A percentile compares a stretch with the other conserved stretches of the same genome.
Conservation (phyloP, 2,888 invertebrate genomes). For the Drosophila paucipuncta region DNA sequence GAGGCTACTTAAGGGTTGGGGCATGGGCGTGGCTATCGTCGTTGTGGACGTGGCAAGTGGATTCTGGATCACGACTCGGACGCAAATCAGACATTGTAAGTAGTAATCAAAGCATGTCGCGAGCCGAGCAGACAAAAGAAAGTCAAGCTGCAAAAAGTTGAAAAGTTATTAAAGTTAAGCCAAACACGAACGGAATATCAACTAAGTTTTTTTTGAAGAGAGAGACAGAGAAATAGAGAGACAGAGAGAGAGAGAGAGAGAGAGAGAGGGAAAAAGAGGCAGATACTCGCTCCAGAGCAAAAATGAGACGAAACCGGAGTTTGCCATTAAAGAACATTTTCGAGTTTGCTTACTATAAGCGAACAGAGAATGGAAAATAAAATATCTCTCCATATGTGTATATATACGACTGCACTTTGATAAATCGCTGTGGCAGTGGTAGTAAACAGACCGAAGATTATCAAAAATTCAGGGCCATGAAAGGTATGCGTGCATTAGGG, state of each 20-base stretch:
- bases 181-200: slow-evolving; percentile 75
- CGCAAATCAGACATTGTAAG: slow-evolving; percentile 56
- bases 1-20: background rate
- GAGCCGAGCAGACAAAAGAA: slow-evolving; percentile 63
- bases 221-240: background rate
- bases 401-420: slow-evolving; percentile 20
- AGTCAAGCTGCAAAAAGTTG: slow-evolving; percentile 65
- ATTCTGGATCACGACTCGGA: slow-evolving; percentile 14
- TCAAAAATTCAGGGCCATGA: slow-evolving; percentile 22
- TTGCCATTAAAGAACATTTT: slow-evolving; percentile 47
- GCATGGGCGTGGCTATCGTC: background rate
- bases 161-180: slow-evolving; percentile 80
- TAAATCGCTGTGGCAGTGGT: slow-evolving; percentile 15
- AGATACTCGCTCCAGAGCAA: background rate
- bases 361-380: background rate
- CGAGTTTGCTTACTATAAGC: slow-evolving; percentile 19
- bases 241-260: background rate
- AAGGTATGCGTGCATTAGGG: slow-evolving; percentile 16
- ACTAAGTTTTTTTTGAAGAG: slow-evolving; percentile 41
- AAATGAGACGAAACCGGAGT: background rate
- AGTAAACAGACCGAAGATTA: slow-evolving; percentile 1
- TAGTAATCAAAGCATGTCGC: slow-evolving; percentile 76
- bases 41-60: slow-evolving; percentile 20
- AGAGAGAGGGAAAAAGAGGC: background rate
- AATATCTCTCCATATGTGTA: background rate